Base-by-base conservation (phyloP, 2,113 vertebrate species). In the Isurus oxyrinchus region DNA sequence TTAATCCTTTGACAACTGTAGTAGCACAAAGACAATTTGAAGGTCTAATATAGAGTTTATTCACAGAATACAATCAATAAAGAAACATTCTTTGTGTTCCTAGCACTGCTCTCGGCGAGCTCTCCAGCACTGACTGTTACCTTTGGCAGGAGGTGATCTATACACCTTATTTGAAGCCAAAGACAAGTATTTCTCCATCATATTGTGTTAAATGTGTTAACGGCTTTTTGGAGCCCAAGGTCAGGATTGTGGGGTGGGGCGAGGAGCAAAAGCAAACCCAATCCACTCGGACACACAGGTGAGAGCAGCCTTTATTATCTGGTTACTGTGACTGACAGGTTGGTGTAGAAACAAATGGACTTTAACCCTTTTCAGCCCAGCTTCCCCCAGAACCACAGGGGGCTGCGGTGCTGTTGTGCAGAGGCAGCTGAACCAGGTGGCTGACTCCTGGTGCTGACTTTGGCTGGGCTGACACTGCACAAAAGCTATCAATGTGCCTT, bases 21-120 rank as follows among this genome's bases (percentile, higher is more conserved):
- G 67, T 72, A 55, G 67, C 44, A 95, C 27, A 11, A 53, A 95
- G 67, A 95, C 94, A 76, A 95, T 27, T 55, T 11, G 44, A 95
- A 72, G 94, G 66, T 95, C 94, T 95, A 53, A 72, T 95, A 95
- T 95, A 72, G 93, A 95, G 94, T 95, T 95, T 95, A 95, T 95
- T 95, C 94, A 95, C 94, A 95, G 94, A 95, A 95, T 95, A 95
- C 94, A 95, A 95, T 95, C 94, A 72, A 95, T 95, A 95, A 95
- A 95, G 94, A 95, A 95, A 95, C 94, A 72, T 95, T 95, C 94
- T 95, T 95, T 69, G 67, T 95, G 94, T 72, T 95, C 66, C 94
- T 76, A 95, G 67, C 67, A 49, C 44, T 72, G 94, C 67, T 95
- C 93, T 72, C 49, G 63, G 67, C 25, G 49, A 31, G 88, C 88